Evolutionary conservation across 2,888 invertebrate species (phyloP), one percentile per base, ranked within the genome.

Genomic region (Exocentrus adspersus): DNA sequence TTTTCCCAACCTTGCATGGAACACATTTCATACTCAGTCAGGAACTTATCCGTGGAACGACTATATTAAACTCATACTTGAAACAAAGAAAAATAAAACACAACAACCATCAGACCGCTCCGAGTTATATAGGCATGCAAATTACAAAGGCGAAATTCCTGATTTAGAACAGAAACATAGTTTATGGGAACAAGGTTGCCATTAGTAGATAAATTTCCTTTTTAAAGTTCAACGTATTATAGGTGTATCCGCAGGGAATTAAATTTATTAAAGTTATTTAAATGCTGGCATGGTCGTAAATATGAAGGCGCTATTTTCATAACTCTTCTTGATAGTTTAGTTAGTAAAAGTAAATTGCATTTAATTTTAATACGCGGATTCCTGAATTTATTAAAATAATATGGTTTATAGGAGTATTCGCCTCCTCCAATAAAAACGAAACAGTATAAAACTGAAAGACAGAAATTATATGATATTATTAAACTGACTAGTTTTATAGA

Each of bases 21-120:
- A n/a, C n/a, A n/a, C n/a, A n/a, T n/a, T n/a, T n/a, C n/a, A n/a
- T n/a, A n/a, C n/a, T n/a, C n/a, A n/a, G n/a, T n/a, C n/a, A n/a
- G n/a, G n/a, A n/a, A n/a, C n/a, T 75, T 73, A 70, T 56, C 60
- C 28, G 66, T 56, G 51, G 64, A 75, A 74, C 63, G 68, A 72
- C 72, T 71, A n/a, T 43, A 68, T 68, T 65, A 48, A 50, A 63
- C 67, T 63, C 66, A 59, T 52, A 61, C 21, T 62, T 57, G 59
- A 67, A 67, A 69, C 59, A 62, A 60, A 62, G 48, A 28, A 42
- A 60, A 63, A 62, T 53, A 28, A 42, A 60, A 63, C 59, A 61
- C 58, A 51, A n/a, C n/a, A n/a, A n/a, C n/a, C n/a, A 64, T 20
- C 16, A 37, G 64, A 51, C 32, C 32, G 24, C 17, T 43, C 59